Evolutionary conservation across 2,797 vertebrate genomes (phyloP), one percentile per base, ranked within the genome.

Genomic region (Karalla daura): DNA sequence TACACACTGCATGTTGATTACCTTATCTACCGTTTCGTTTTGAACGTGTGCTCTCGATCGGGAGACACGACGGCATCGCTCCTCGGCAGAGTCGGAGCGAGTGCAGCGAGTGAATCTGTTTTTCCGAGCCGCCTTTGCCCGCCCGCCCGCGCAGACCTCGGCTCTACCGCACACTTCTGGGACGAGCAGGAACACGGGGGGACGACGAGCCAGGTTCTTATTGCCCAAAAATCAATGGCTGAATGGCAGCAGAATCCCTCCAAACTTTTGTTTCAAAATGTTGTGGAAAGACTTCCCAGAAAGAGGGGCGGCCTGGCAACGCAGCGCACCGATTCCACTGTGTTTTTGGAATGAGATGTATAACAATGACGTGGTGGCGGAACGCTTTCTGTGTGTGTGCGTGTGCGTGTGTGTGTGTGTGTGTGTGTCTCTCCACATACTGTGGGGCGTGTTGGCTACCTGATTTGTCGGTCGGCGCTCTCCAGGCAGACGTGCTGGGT

Each of bases 381-480:
- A 23, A 36, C 24, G 17, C 60, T n/a, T n/a, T n/a, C 23, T 15
- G 9, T 5, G 0, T n/a, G 14, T 45, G n/a, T 3, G 5, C 20
- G 30, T 24, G 33, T 43, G 11, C n/a, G 5, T 28, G n/a, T 30
- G 2, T n/a, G 15, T 40, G 27, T 24, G 32, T 35, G 13, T 47
- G 52, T 7, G 12, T n/a, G 30, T 39, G 17, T 41, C 81, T n/a
- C n/a, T n/a, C n/a, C n/a, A n/a, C n/a, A n/a, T n/a, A n/a, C n/a
- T n/a, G n/a, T n/a, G n/a, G n/a, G n/a, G n/a, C n/a, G n/a, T n/a
- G n/a, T n/a, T n/a, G n/a, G n/a, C 84, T 86, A 99, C 98, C 96
- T 98, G 93, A 98, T 97, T 92, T 99, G 96, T 46, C 95, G 94
- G 86, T 99, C 98, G 2, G 96, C 96, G 62, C 95, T 98, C 86